A percentile compares a stretch with the other conserved stretches of the same genome.
phyloP scores from a whole-genome alignment of 2,113 vertebrate genomes.

The Phalacrocorax pelagicus region DNA sequence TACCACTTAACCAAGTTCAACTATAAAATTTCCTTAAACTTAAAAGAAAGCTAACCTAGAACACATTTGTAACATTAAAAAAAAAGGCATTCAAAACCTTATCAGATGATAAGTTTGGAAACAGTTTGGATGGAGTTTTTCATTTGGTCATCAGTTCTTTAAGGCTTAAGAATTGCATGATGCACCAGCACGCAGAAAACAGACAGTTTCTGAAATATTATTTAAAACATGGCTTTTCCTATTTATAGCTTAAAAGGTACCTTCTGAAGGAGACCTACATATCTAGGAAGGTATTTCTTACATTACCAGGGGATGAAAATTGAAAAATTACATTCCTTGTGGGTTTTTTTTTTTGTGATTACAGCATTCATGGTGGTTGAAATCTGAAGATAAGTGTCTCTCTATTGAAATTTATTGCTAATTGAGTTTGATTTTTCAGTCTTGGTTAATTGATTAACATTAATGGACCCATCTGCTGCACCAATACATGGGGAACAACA shows the following conservation, averaged over 20 bases:
- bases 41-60: background rate
- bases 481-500: background rate
- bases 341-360: background rate
- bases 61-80: background rate
- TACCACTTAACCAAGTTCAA: background rate
- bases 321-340: background rate
- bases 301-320: background rate
- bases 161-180: background rate
- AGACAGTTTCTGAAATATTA: background rate
- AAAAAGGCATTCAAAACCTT: background rate
- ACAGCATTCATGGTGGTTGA: background rate
- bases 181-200: background rate
- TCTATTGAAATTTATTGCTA: slow-evolving; percentile 53
- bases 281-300: background rate
- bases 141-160: background rate
- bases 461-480: slow-evolving; percentile 62
- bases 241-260: background rate
- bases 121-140: background rate
- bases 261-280: background rate
- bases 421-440: slow-evolving; percentile 63
- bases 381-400: background rate
- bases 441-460: slow-evolving; percentile 65
- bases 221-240: background rate
- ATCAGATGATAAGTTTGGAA: background rate
- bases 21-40: background rate